Base-by-base conservation (phyloP, 1,140 invertebrate genomes). In the Medauroidea extradentata region DNA sequence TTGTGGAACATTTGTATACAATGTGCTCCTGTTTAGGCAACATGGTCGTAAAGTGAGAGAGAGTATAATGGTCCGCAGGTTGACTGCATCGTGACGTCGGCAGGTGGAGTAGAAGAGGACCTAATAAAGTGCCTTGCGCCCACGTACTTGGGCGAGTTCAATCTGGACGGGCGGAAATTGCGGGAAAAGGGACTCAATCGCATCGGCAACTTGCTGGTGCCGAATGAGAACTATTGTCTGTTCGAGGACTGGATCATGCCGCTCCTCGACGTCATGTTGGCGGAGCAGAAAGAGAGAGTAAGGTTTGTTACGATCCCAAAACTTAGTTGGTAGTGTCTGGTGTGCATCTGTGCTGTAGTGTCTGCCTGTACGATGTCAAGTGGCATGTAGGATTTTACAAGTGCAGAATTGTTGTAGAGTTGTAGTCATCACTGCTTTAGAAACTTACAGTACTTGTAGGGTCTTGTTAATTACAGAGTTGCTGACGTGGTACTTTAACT, bases 211-310 rank as follows among this genome's bases (percentile, higher is more conserved):
- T 79, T 99, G 27, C 78, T 99, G 23, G 95, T 99, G 1, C 97
- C 98, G 4, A 99, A 99, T 81, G 86, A 96, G 67, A 99, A 99
- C 79, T 99, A 99, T 76, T 99, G 96, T 68, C 81, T 86, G 65
- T 99, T 99, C 81, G 96, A 99, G 79, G 91, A 98, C 71, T 99
- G 97, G 96, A 78, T 99, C 0, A 94, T 91, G 78, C 98, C 98
- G 0, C 84, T 94, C 66, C 79, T 99, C 18, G 91, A 99, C 71
- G 82, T 89, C 72, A 92, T 99, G 89, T 71, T 98, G 14, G 74
- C 83, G 49, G 94, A 99, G 72, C 97, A 99, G 71, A 85, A 88
- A 62, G 74, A 80, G 60, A 82, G 86, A 61, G 83, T 83, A 71
- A 60, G 16, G 13, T 42, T 41, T 53, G 16, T 42, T 2, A 8